Evolutionary conservation across 2,797 vertebrate species (phyloP), one percentile per base, ranked within the genome.

Genomic region (Lacerta bilineata): DNA sequence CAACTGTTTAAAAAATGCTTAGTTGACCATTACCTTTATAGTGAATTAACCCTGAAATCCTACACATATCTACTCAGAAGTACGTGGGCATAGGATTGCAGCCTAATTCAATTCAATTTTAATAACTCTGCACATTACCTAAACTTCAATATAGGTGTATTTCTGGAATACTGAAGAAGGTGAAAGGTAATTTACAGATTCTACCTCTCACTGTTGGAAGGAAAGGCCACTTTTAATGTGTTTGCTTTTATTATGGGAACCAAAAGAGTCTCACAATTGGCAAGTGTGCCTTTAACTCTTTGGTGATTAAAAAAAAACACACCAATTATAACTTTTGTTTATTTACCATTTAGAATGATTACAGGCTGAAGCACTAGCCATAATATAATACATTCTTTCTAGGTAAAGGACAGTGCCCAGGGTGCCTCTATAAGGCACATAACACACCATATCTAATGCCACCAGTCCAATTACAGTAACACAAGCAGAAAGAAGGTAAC

Each of bases 401-500:
- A n/a, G 8, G 36, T 72, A 55, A 75, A 1, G 18, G 39, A 11
- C 2, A 11, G 39, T 0, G 3, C 39, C 55, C 25, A 61, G 8
- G 23, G 15, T 83, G 15, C 39, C 46, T 18, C 72, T 3, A 29
- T 18, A 83, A n/a, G 33, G 29, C 13, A 41, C 25, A 46, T 17
- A 7, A 69, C 43, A 27, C 46, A 5, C 41, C n/a, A 80, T 66
- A 20, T 0, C 79, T 68, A 27, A 78, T 41, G n/a, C 5, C 64
- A 50, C 85, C 84, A 87, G 84, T 92, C 66, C 81, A 69, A 87
- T 68, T 88, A 36, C 46, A 80, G 33, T 23, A 78, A 36, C 23
- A 86, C 13, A 66, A 83, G 15, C 41, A 36, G 18, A 25, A 55
- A 50, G n/a, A 77, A 41, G 25, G 75, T 91, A 17, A 61, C 68